phyloP scores from a whole-genome alignment of 1,140 invertebrate species.

The Belonocnema kinseyi region DNA sequence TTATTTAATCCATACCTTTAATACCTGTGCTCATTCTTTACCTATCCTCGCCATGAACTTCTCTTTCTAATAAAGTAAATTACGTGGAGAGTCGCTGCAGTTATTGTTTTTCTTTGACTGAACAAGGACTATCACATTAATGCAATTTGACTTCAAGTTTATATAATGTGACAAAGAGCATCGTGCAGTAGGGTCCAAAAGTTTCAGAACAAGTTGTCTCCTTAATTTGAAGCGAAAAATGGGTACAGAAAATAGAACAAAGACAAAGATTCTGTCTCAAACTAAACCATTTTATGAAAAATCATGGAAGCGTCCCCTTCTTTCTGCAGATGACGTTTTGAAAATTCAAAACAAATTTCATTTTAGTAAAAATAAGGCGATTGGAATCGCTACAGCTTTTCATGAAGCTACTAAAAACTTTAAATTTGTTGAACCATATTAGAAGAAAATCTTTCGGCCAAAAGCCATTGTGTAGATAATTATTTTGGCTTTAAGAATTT shows the following conservation, averaged over 20 bases:
- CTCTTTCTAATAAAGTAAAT: no score
- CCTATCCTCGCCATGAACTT: no score
- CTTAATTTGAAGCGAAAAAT: no score
- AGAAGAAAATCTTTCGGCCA: no score
- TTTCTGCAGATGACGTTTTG: background rate
- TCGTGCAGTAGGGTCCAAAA: background rate
- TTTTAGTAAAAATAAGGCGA: background rate
- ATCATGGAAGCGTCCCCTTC: background rate
- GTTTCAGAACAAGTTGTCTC: background rate
- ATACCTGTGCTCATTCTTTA: no score
- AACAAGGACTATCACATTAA: background rate
- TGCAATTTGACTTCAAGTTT: background rate
- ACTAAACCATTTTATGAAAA: background rate
- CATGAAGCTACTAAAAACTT: slow-evolving; percentile 1
- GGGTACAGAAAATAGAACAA: background rate
- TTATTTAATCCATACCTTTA: no score
- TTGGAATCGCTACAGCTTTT: background rate
- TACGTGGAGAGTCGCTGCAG: background rate
- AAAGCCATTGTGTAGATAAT: no score
- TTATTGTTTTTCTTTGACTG: background rate
- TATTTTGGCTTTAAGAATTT: no score
- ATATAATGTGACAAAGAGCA: background rate
- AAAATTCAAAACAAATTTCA: background rate
- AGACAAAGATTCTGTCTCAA: background rate
- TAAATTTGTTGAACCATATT: slow-evolving; percentile 18